Percentiles rank a stretch among this genome's conserved stretches.
Conservation (phyloP, 2,113 vertebrate species). For the Sminthopsis crassicaudata region DNA sequence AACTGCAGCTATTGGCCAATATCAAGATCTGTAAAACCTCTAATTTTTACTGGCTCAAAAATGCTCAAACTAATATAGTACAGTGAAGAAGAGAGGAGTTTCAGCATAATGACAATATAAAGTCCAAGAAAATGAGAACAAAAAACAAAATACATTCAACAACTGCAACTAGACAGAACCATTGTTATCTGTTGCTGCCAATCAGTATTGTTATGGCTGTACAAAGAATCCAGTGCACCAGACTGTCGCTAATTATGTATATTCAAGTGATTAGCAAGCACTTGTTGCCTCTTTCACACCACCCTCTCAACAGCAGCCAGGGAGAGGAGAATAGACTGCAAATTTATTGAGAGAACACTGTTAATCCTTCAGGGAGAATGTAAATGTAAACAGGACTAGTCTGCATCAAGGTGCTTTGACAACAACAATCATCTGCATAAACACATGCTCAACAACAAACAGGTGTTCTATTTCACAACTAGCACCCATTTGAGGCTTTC, state of each 20-base stretch:
- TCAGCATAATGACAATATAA: conserved; percentile 50
- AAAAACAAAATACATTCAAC: conserved; percentile 70
- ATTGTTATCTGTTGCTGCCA: conserved; percentile 80
- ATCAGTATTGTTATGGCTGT: conserved; percentile 82
- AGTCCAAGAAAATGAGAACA: conserved; percentile 72
- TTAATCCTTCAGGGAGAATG: conserved; percentile 89
- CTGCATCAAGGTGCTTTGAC: conserved; percentile 92
- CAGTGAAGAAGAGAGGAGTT: conserved; percentile 41
- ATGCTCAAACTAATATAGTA: conserved; percentile 51
- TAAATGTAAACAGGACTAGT: conserved; percentile 90
- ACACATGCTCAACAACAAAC: conserved; percentile 93
- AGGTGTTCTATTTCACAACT: conserved; percentile 95
- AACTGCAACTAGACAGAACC: conserved; percentile 70
- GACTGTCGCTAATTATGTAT: conserved; percentile 89
- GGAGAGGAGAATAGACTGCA: conserved; percentile 89
- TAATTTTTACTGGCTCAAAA: background rate
- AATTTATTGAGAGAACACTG: conserved; percentile 89
- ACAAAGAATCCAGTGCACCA: conserved; percentile 85
- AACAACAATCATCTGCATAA: conserved; percentile 93
- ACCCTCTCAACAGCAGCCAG: conserved; percentile 87
- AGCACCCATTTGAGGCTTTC: conserved; percentile 88
- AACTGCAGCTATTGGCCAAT: background rate
- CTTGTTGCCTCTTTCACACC: conserved; percentile 89
- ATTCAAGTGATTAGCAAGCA: conserved; percentile 88
- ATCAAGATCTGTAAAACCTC: background rate